Percentiles rank a stretch among this genome's conserved stretches.
phyloP scores from a whole-genome alignment of 2,888 invertebrate genomes.

The Paralinhomoeus sp. region DNA sequence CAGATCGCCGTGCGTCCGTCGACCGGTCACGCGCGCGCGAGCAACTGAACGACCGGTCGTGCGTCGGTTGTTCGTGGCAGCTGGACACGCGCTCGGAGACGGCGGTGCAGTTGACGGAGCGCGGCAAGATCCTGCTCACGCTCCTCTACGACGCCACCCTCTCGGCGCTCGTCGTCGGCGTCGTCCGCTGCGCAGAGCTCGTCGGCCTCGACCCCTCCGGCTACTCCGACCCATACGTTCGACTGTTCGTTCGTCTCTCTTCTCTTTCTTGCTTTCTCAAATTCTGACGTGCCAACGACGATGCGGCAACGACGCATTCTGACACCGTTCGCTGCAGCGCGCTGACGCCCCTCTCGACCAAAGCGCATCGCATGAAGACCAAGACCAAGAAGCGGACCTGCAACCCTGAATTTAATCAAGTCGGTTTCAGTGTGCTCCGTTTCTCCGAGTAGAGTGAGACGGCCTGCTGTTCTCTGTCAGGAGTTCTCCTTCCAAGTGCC shows the following conservation, averaged over 20 bases:
- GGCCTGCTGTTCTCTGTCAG: conserved; percentile 18
- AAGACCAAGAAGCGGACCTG: conserved; percentile 73
- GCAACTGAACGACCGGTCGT: no score
- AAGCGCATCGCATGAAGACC: conserved; percentile 58
- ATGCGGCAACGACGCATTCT: neutral
- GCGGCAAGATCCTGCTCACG: conserved; percentile 58
- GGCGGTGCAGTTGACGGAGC: conserved; percentile 22
- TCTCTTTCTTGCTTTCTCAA: neutral
- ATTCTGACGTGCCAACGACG: neutral
- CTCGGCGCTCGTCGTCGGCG: conserved; percentile 47
- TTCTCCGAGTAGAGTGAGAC: no score
- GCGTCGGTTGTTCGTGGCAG: no score
- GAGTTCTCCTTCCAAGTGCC: conserved; percentile 73
- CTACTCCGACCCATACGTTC: conserved; percentile 81
- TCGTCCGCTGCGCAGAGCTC: conserved; percentile 58
- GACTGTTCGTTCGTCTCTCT: conserved; percentile 43
- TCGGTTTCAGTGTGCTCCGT: conserved; percentile 11
- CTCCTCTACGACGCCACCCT: conserved; percentile 46
- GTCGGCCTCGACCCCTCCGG: conserved; percentile 75
- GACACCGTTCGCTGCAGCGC: conserved; percentile 37
- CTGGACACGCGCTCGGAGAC: no score
- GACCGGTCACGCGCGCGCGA: no score
- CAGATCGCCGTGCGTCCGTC: conserved; percentile 30
- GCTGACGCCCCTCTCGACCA: conserved; percentile 52
- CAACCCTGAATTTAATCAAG: conserved; percentile 74